Base-by-base conservation (phyloP, 2,113 vertebrate genomes). In the Triplophysa siluroides region DNA sequence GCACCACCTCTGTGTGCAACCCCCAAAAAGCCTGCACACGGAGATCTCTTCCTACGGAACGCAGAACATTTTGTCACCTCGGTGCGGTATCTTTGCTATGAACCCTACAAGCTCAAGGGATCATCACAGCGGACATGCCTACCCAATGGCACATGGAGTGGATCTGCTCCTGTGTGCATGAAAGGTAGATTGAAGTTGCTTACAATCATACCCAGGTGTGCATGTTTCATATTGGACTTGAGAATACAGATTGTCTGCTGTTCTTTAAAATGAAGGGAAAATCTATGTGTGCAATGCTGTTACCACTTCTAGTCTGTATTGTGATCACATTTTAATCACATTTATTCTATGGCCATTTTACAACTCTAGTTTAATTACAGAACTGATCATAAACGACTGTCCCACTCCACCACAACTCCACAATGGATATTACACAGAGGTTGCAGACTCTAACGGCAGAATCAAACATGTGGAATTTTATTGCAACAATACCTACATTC, bases 401-500 rank as follows among this genome's bases (percentile, higher is more conserved):
- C 83, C 92, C 47, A 91, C 92, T 58, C 93, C 91, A 26, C 90
- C 92, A 54, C 91, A 87, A 60, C 89, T 94, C 78, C 87, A 91
- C 67, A 94, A 95, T 73, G 95, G 96, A 33, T 94, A 94, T 89
- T 91, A 88, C 88, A 92, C 86, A 85, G 77, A 94, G 66, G 85
- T 90, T 23, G 83, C 62, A 58, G 66, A 47, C 64, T 76, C 88
- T 4, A 92, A 91, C 11, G 79, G 88, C 18, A 86, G 90, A 50
- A 91, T 90, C 76, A 91, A 93, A 1, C 83, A 88, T 0, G 52
- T 96, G 72, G 90, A 93, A 76, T 96, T 94, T 88, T 95, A 93
- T 88, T 97, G 96, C 87, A 95, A 95, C 87, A 92, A 90, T 82
- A 92, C 95, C 0, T 95, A 94, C 81, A 88, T 95, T 79, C 91